phyloP scores from a whole-genome alignment of 2,797 vertebrate genomes.

The Cossypha polioptera region DNA sequence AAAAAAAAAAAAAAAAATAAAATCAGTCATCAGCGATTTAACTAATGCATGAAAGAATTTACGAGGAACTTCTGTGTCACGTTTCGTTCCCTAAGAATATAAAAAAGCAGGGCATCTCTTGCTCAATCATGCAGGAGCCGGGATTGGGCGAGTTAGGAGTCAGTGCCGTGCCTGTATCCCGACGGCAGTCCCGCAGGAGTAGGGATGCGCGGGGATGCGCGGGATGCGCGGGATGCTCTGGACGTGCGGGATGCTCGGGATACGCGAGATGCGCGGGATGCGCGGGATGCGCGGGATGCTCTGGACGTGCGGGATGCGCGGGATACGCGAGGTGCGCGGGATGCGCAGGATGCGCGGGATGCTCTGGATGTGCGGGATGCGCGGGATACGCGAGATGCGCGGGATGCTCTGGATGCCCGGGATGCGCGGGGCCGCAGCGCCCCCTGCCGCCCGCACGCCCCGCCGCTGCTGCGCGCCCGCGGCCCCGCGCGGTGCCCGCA shows the following conservation, averaged over 20 bases:
- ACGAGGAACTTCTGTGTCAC: neutral
- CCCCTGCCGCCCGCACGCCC: neutral
- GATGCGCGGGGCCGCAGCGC: neutral
- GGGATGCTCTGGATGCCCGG: no score
- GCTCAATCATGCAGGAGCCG: fast-evolving
- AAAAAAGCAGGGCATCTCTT: neutral
- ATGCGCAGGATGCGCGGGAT: neutral
- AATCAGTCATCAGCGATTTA: neutral
- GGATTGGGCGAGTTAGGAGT: fast-evolving
- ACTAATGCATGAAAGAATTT: neutral
- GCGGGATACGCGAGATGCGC: neutral
- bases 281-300: neutral
- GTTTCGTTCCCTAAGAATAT: neutral
- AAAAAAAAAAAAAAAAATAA: neutral
- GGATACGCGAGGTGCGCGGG: neutral
- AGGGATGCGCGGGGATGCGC: neutral
- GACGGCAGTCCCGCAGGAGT: fast-evolving
- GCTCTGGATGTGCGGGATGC: no score
- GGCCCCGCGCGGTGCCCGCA: neutral
- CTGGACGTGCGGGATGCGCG: no score
- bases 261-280: neutral
- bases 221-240: neutral
- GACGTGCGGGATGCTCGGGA: no score
- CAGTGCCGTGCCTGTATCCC: fast-evolving
- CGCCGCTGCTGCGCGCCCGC: fast-evolving